A percentile compares a stretch with the other conserved stretches of the same genome.
Conservation (phyloP, 2,888 invertebrate genomes). For the Gastracanthus pulcherrimus region DNA sequence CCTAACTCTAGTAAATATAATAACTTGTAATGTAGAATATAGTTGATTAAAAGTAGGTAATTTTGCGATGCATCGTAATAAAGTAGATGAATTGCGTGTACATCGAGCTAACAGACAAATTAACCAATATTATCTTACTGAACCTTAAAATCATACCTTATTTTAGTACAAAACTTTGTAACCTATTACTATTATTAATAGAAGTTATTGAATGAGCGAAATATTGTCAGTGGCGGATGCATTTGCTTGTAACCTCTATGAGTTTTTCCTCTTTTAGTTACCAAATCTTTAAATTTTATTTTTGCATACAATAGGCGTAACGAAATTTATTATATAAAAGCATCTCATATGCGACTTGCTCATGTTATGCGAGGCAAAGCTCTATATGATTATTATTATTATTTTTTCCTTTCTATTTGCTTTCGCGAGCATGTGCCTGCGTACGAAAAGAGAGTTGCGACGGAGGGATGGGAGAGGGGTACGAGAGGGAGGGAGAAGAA, state of each 20-base stretch:
- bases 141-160: no score
- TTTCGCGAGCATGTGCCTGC: constrained; percentile 41
- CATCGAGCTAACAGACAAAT: no score
- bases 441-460: constrained; percentile 32
- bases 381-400: constrained; percentile 32
- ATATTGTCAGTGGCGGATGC: constrained; percentile 24
- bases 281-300: neutral
- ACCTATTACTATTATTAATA: no score
- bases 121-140: no score
- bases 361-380: constrained; percentile 21
- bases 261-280: constrained; percentile 15
- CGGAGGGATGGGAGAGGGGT: no score
- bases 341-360: constrained; percentile 46
- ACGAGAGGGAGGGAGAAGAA: constrained; percentile 3
- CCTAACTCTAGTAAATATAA: no score
- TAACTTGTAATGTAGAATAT: no score
- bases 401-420: constrained; percentile 47
- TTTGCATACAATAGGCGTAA: neutral
- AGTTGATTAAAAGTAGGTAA: no score
- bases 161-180: no score
- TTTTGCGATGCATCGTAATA: no score
- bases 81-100: no score
- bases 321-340: constrained; percentile 19
- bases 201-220: no score
- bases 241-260: neutral